Evolutionary conservation across 2,797 vertebrate genomes (phyloP).

Genomic region (Aulostomus chinensis): DNA sequence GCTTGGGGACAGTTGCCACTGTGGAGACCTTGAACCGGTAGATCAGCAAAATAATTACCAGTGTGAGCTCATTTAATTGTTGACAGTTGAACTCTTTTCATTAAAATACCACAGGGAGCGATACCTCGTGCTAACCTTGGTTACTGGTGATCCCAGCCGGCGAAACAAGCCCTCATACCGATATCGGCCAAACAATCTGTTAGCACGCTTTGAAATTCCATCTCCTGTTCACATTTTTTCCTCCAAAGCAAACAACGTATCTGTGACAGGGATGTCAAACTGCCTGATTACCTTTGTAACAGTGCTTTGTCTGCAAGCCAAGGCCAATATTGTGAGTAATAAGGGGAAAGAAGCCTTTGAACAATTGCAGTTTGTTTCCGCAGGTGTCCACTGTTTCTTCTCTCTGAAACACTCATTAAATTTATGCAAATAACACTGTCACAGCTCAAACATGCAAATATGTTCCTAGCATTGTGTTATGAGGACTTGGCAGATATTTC

Average conservation of each 20-base stretch:
- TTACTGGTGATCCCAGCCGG: slow-evolving; percentile 23
- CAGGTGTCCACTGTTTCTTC: slow-evolving; percentile 56
- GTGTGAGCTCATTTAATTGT: slow-evolving; percentile 59
- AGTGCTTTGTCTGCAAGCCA: slow-evolving; percentile 59
- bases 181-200: slow-evolving; percentile 56
- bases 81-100: slow-evolving; percentile 70
- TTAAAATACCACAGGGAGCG: slow-evolving; percentile 64
- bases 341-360: slow-evolving; percentile 49
- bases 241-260: slow-evolving; percentile 53
- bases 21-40: slow-evolving; percentile 58
- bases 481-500: slow-evolving; percentile 37
- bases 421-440: slow-evolving; percentile 74
- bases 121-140: slow-evolving; percentile 14
- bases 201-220: slow-evolving; percentile 72
- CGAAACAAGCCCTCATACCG: slow-evolving; percentile 48
- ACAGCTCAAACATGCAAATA: slow-evolving; percentile 71
- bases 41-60: slow-evolving; percentile 76
- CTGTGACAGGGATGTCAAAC: slow-evolving; percentile 64
- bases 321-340: slow-evolving; percentile 67
- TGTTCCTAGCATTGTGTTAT: slow-evolving; percentile 51
- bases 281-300: slow-evolving; percentile 68
- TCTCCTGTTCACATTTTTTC: slow-evolving; percentile 53
- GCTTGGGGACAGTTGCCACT: slow-evolving; percentile 48
- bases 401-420: slow-evolving; percentile 73
- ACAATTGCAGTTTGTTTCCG: slow-evolving; percentile 71